Percentiles rank a stretch among this genome's conserved stretches.
Evolutionary conservation across 2,888 invertebrate genomes (phyloP).

Genomic region (Rhogogaster chlorosoma): DNA sequence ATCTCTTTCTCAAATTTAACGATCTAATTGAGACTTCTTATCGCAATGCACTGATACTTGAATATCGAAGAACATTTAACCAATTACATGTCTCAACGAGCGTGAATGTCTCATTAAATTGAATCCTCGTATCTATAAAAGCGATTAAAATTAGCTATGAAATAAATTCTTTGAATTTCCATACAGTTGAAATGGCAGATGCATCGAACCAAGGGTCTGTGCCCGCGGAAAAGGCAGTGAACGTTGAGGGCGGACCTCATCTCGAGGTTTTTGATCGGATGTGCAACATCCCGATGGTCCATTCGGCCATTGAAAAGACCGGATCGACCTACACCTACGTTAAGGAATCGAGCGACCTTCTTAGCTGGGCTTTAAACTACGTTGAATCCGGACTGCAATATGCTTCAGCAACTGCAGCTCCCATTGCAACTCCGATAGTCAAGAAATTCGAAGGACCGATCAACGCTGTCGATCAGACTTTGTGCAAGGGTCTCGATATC

Average conservation of each 20-base stretch:
- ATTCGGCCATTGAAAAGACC: slow-evolving; percentile 74
- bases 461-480: slow-evolving; percentile 79
- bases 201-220: neutral
- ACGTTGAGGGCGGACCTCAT: slow-evolving; percentile 61
- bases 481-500: slow-evolving; percentile 80
- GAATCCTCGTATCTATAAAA: no score
- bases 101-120: neutral
- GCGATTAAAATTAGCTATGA: neutral
- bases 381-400: slow-evolving; percentile 80
- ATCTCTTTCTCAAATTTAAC: neutral
- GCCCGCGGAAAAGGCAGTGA: neutral
- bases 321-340: slow-evolving; percentile 73
- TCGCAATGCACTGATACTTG: neutral
- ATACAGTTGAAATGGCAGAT: slow-evolving; percentile 55
- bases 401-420: slow-evolving; percentile 79
- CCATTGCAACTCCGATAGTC: slow-evolving; percentile 79
- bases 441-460: slow-evolving; percentile 80
- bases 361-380: slow-evolving; percentile 80
- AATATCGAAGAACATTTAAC: neutral
- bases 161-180: neutral
- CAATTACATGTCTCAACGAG: neutral
- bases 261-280: slow-evolving; percentile 74
- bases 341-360: slow-evolving; percentile 79
- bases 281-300: slow-evolving; percentile 72
- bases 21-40: neutral